phyloP scores from a whole-genome alignment of 2,113 vertebrate genomes.

The Sander vitreus region DNA sequence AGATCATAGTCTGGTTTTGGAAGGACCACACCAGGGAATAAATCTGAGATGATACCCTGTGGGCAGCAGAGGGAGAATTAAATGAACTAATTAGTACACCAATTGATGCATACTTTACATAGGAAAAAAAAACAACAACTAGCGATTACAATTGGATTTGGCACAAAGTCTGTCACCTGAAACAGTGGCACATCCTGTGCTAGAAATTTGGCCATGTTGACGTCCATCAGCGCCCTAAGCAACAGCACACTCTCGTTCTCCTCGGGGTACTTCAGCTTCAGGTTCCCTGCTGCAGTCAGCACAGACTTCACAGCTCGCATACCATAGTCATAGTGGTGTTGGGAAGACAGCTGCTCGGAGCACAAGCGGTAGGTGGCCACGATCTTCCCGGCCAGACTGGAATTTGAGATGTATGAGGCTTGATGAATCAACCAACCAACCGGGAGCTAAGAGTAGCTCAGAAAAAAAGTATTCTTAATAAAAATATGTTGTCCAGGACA shows the following conservation, averaged over 20 bases:
- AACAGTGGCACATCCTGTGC: slow-evolving; percentile 94
- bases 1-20: slow-evolving; percentile 91
- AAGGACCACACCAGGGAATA: slow-evolving; percentile 93
- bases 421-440: neutral
- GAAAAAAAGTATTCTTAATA: neutral
- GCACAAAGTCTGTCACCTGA: slow-evolving; percentile 83
- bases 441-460: neutral
- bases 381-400: slow-evolving; percentile 93
- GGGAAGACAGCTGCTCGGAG: slow-evolving; percentile 94
- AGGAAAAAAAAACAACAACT: neutral
- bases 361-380: slow-evolving; percentile 96
- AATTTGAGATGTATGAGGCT: neutral
- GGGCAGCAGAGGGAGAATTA: slow-evolving; percentile 32
- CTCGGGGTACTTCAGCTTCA: slow-evolving; percentile 92
- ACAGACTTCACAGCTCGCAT: slow-evolving; percentile 97
- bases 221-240: slow-evolving; percentile 90
- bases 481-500: neutral
- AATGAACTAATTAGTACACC: neutral
- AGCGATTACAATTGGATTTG: neutral
- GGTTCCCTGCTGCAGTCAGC: slow-evolving; percentile 93
- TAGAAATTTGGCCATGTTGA: slow-evolving; percentile 95
- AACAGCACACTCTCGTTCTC: slow-evolving; percentile 90
- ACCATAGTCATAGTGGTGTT: slow-evolving; percentile 94
- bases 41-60: slow-evolving; percentile 95
- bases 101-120: neutral